Evolutionary conservation across 2,888 invertebrate species (phyloP), one percentile per base, ranked within the genome.

Genomic region (Neoascia interrupta): DNA sequence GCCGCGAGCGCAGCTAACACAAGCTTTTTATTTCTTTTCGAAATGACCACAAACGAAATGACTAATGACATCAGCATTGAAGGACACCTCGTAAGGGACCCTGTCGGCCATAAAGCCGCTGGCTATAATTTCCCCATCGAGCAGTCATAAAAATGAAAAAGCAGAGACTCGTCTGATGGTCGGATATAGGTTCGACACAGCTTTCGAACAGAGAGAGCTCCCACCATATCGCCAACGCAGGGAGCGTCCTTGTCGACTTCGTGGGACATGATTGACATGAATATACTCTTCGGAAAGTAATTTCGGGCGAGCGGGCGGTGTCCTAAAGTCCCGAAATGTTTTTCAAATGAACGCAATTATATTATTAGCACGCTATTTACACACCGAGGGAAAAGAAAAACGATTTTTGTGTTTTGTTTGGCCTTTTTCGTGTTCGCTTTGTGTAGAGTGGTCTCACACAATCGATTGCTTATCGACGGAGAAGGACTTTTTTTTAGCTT

Each of bases 21-120:
- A n/a, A n/a, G 31, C 5, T 23, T 19, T 60, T 34, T 39, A 41
- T 58, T 47, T 16, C 11, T 21, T 54, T 45, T 43, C 18, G 16
- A 23, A 53, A 37, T 70, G 43, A 53, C 75, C 63, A 75, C 56
- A 19, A 37, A 54, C 54, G 19, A 60, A 58, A 73, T 60, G 73
- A 66, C 31, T 58, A 70, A 64, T 70, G 75, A 70, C 63, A 64
- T 76, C 37, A 45, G 53, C 31, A 39, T 53, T 39, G 51, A 51
- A 58, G 23, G 53, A 56, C 36, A 41, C 16, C 49, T 58, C 69
- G 63, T 58, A 36, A 47, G 54, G 26, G 54, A 26, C 36, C 16
- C 49, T 5, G 15, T 31, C 18, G 43, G 28, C 31, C 47, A 68
- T 68, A 75, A 75, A 69, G 47, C 49, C 56, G 6, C 21, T 28